Conservation (phyloP, 2,113 vertebrate genomes). For the Nothoprocta pentlandii region DNA sequence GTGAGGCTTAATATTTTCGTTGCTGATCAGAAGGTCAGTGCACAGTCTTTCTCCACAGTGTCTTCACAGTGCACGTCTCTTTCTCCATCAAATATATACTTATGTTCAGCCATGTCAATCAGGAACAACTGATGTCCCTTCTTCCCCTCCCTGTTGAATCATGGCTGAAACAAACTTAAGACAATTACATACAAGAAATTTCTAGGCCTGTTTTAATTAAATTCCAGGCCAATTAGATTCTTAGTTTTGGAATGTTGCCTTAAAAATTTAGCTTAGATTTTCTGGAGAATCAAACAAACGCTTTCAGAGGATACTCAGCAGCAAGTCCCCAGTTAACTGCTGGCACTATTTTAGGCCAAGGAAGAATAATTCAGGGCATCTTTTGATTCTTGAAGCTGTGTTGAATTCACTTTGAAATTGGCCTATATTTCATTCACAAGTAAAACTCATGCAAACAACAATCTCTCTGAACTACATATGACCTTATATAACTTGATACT, state of each 20-base stretch:
- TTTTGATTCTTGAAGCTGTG: background rate
- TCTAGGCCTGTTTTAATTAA: background rate
- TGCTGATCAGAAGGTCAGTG: background rate
- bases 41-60: background rate
- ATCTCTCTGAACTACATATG: background rate
- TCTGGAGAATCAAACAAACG: background rate
- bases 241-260: background rate
- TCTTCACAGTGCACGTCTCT: background rate
- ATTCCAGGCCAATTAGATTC: background rate
- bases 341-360: background rate
- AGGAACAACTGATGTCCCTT: background rate
- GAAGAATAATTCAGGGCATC: background rate
- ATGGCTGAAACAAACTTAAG: background rate
- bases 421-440: background rate
- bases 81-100: background rate
- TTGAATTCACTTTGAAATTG: slow-evolving; percentile 3
- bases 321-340: background rate
- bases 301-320: background rate
- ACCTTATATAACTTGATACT: background rate
- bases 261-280: background rate
- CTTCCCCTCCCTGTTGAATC: background rate
- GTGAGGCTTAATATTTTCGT: background rate
- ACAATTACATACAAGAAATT: background rate
- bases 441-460: background rate
- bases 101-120: background rate